A percentile compares a stretch with the other conserved stretches of the same genome.
Conservation (phyloP, 2,113 vertebrate genomes). For the Nothocercus julius region DNA sequence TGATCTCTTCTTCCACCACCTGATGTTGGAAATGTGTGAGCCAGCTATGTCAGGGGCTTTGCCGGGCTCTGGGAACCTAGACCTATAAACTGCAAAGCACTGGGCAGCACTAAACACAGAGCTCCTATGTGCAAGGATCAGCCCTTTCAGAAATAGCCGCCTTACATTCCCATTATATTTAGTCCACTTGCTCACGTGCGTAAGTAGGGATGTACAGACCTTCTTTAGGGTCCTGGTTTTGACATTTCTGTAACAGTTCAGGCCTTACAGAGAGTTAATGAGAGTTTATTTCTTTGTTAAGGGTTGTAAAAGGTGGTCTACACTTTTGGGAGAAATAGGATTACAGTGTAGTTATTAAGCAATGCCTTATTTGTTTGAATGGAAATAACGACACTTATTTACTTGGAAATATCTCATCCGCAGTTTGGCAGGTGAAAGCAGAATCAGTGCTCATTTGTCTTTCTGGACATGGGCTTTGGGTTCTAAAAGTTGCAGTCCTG, state of each 20-base stretch:
- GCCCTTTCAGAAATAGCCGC: neutral
- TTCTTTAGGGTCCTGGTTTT: neutral
- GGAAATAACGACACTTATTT: neutral
- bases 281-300: conserved; percentile 12
- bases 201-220: neutral
- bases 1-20: neutral
- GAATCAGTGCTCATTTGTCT: neutral
- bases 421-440: neutral
- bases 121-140: neutral
- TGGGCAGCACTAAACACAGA: neutral
- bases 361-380: neutral
- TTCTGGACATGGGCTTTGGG: neutral
- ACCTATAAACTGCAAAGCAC: conserved; percentile 6
- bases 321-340: neutral
- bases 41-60: neutral
- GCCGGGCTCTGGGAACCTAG: neutral
- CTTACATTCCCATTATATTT: neutral
- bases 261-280: neutral
- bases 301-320: neutral
- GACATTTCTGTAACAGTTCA: neutral
- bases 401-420: neutral
- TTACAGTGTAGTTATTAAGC: neutral
- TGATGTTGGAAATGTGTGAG: conserved; percentile 1
- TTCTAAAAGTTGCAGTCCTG: neutral
- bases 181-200: neutral